Evolutionary conservation across 2,113 vertebrate species (phyloP).

Genomic region (Zosterops hypoxanthus): DNA sequence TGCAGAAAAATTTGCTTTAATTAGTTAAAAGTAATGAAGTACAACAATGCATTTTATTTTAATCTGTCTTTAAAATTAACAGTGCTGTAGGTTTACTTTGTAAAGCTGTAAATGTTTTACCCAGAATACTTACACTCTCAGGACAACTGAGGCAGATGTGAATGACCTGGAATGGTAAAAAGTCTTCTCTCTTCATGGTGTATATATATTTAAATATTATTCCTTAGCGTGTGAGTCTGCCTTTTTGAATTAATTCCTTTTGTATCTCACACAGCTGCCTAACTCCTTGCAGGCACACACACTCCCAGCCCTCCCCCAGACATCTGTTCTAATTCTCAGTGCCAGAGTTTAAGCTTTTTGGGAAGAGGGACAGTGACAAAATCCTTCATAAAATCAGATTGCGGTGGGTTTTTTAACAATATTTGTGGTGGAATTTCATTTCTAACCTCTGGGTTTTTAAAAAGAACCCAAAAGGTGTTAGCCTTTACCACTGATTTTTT

Average conservation of each 20-base stretch:
- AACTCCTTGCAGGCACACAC: not conserved
- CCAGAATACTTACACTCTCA: not conserved
- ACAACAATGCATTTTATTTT: not conserved
- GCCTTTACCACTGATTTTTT: not conserved
- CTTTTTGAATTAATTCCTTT: constrained; percentile 7
- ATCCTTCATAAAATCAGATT: not conserved
- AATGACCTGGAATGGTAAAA: not conserved
- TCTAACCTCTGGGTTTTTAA: not conserved
- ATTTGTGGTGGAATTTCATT: not conserved
- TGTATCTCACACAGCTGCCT: constrained; percentile 8
- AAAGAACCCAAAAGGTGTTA: not conserved
- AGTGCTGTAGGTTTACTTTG: not conserved
- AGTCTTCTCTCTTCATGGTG: not conserved
- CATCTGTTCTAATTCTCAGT: constrained; percentile 12
- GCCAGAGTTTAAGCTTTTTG: not conserved
- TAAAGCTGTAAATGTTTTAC: not conserved
- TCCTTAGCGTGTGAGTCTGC: not conserved
- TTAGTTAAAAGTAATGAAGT: not conserved
- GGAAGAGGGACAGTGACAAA: not conserved
- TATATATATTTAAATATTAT: not conserved
- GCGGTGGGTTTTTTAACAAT: not conserved
- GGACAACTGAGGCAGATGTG: not conserved
- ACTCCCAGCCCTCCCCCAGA: not conserved
- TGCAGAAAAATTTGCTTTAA: not conserved
- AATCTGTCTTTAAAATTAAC: not conserved